Evolutionary conservation across 2,888 invertebrate species (phyloP), one percentile per base, ranked within the genome.

Genomic region (Parascotia fuliginaria): DNA sequence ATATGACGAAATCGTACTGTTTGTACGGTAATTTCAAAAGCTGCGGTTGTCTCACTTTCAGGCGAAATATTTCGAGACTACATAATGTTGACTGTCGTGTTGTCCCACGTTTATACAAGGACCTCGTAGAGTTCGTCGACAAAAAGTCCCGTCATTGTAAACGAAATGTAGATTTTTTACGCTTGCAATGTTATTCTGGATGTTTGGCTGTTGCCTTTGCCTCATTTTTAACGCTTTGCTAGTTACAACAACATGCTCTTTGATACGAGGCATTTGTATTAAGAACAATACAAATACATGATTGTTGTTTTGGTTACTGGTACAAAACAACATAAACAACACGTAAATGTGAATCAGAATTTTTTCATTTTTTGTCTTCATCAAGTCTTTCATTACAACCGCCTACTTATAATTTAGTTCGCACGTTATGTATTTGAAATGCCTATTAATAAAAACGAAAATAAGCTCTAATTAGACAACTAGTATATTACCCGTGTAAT

Each of bases 21-120:
- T 81, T 77, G 79, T 74, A 58, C 67, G 66, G 72, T 73, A 77
- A 80, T 79, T 81, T 75, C 65, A 57, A 70, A 75, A 73, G 70
- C 60, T 45, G 56, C 51, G 61, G 56, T 59, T 38, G 46, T 46
- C 27, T 15, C 41, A 41, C 39, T 46, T 45, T 36, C 39, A 38
- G 33, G 43, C 24, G 22, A 46, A 47, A 42, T 49, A 54, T 65
- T 55, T 61, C 13, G 31, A 41, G 48, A 45, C 39, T 53, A 42
- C 38, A 50, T 50, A 57, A 46, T 22, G 12, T n/a, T 4, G 7
- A 36, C 19, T 42, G 42, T 42, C 28, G 48, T 39, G 39, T 34
- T 42, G 14, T 31, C 33, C 38, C 48, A 28, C 42, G 24, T 42
- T 48, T 37, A 42, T 42, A 51, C 49, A 59, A 49, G 59, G 43